Percentiles rank a stretch among this genome's conserved stretches.
These are phyloP conservation scores for Pyralis farinalis DNA, from an alignment of 2,888 invertebrate genomes.

Conservation along the genomic window DNA sequence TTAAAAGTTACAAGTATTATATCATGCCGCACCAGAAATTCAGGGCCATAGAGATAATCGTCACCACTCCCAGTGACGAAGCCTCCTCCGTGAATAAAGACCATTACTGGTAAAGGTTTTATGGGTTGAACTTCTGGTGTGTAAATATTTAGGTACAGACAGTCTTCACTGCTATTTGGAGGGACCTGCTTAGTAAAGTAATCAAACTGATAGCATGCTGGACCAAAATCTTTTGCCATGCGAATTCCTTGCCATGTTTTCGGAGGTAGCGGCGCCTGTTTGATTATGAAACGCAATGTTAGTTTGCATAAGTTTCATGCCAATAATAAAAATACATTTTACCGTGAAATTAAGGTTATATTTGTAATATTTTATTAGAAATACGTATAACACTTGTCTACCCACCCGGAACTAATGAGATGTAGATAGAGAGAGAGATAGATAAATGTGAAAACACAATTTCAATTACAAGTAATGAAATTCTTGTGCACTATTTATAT, in stretches of 20 bases:
- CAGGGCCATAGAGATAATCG: conserved; percentile 51
- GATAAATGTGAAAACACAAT: too few species aligned
- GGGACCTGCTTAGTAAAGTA: conserved; percentile 16
- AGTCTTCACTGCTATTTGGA: conserved; percentile 47
- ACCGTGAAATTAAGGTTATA: too few species aligned
- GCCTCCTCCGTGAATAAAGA: conserved; percentile 61
- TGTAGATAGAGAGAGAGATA: too few species aligned
- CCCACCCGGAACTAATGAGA: too few species aligned
- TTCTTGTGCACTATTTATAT: too few species aligned
- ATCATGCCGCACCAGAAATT: conserved; percentile 51
- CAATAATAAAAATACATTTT: too few species aligned
- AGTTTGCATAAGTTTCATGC: too few species aligned
- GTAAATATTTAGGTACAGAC: conserved; percentile 64
- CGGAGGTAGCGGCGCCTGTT: conserved; percentile 51
- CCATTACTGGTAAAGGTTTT: conserved; percentile 49
- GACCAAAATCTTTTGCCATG: conserved; percentile 47
- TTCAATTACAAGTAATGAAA: too few species aligned
- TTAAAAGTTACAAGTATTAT: conserved; percentile 62
- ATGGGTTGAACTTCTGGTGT: conserved; percentile 41
- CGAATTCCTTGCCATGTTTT: conserved; percentile 54
- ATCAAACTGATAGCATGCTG: conserved; percentile 42
- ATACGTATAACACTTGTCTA: too few species aligned
- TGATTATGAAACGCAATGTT: neutral
- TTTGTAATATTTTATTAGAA: too few species aligned
- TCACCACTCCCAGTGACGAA: conserved; percentile 49